Evolutionary conservation across 2,888 invertebrate species (phyloP).

Genomic region (Philereme vetulata): DNA sequence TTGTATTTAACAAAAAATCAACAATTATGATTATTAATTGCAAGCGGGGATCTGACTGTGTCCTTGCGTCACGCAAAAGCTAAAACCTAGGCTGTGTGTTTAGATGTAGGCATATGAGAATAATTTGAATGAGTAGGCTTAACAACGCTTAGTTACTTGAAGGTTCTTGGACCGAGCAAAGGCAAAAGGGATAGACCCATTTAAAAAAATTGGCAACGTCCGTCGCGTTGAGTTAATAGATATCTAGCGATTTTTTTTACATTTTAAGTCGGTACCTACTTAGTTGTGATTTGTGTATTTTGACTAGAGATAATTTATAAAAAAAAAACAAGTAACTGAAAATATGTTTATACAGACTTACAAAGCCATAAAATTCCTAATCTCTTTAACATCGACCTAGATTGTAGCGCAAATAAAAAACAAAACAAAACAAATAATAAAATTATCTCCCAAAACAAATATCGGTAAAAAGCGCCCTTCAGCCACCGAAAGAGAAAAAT

Average conservation of each 20-base stretch:
- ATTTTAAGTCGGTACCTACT: no score
- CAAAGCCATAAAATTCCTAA: conserved; percentile 31
- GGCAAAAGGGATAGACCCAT: neutral
- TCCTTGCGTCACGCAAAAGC: conserved; percentile 44
- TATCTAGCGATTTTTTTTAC: no score
- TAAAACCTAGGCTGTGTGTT: conserved; percentile 18
- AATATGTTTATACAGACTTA: neutral
- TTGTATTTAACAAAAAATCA: conserved; percentile 38
- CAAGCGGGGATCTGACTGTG: conserved; percentile 37
- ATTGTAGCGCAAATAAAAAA: conserved; percentile 61
- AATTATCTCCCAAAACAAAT: conserved; percentile 58
- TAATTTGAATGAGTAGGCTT: neutral
- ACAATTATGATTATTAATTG: conserved; percentile 43
- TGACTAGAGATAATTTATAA: neutral
- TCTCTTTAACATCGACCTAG: conserved; percentile 66
- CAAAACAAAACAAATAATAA: conserved; percentile 46
- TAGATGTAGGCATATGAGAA: conserved; percentile 8
- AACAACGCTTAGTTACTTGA: neutral
- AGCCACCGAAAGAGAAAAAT: conserved; percentile 78
- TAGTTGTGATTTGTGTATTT: no score
- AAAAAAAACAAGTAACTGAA: neutral
- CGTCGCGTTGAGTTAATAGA: no score
- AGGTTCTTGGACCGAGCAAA: neutral
- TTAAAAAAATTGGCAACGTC: neutral
- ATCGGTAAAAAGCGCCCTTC: conserved; percentile 78